phyloP scores from a whole-genome alignment of 1,140 invertebrate genomes.

The Pseudomyrmex flavicornis region DNA sequence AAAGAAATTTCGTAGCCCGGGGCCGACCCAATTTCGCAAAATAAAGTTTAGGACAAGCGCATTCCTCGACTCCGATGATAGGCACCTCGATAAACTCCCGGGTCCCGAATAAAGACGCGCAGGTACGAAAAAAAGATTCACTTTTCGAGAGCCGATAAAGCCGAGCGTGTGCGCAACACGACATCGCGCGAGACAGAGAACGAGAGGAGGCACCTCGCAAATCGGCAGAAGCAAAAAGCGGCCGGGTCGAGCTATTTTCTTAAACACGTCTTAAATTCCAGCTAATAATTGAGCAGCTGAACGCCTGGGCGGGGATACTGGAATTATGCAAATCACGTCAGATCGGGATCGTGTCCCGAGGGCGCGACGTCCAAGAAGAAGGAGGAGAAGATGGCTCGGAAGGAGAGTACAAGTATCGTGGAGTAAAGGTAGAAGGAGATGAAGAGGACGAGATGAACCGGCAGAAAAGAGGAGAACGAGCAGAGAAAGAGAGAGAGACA shows the following conservation, averaged over 20 bases:
- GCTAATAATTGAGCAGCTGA: slow-evolving; percentile 84
- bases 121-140: slow-evolving; percentile 61
- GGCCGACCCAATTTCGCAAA: slow-evolving; percentile 44
- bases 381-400: slow-evolving; percentile 28
- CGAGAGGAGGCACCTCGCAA: slow-evolving; percentile 63
- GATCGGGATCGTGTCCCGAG: slow-evolving; percentile 82
- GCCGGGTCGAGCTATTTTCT: slow-evolving; percentile 82
- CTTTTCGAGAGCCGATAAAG: slow-evolving; percentile 61
- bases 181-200: slow-evolving; percentile 25
- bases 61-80: slow-evolving; percentile 39
- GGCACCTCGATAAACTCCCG: slow-evolving; percentile 36
- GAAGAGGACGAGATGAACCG: slow-evolving; percentile 56
- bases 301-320: slow-evolving; percentile 81
- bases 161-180: slow-evolving; percentile 20
- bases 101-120: slow-evolving; percentile 40
- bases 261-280: slow-evolving; percentile 84
- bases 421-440: slow-evolving; percentile 62
- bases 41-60: slow-evolving; percentile 26
- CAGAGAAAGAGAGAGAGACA: slow-evolving; percentile 11
- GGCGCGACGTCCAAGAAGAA: slow-evolving; percentile 78
- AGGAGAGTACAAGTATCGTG: slow-evolving; percentile 53
- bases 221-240: slow-evolving; percentile 79
- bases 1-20: slow-evolving; percentile 2
- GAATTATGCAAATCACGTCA: slow-evolving; percentile 84
- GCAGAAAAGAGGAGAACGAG: background rate